These are phyloP conservation scores for Chrysopa pallens DNA, from an alignment of 1,140 invertebrate species.

Conservation along the genomic window DNA sequence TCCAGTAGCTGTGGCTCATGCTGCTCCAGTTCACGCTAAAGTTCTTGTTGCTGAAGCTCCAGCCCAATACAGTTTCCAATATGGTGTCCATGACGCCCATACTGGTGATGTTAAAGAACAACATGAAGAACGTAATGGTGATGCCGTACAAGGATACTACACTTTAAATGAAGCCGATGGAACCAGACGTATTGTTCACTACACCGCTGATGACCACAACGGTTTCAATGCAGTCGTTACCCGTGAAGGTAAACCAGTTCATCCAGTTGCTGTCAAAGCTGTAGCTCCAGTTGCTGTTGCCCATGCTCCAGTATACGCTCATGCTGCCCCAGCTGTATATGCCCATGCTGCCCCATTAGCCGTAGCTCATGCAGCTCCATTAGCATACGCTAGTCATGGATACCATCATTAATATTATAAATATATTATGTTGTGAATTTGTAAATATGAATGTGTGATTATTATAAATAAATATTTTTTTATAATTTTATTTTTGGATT, in stretches of 20 bases:
- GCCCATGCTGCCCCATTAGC: slow-evolving; percentile 6
- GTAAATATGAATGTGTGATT: slow-evolving; percentile 18
- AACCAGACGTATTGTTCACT: slow-evolving; percentile 33
- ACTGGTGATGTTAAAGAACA: slow-evolving; percentile 52
- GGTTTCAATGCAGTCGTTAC: slow-evolving; percentile 33
- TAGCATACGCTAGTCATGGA: slow-evolving; percentile 8
- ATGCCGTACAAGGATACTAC: slow-evolving; percentile 42
- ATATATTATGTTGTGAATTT: slow-evolving; percentile 22
- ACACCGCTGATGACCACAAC: slow-evolving; percentile 34
- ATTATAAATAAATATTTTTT: too few species aligned
- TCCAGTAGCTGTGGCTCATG: slow-evolving; percentile 1
- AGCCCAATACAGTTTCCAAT: slow-evolving; percentile 47
- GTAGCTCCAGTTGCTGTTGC: background rate
- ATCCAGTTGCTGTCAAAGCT: background rate
- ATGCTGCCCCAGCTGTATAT: slow-evolving; percentile 12
- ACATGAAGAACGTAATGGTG: slow-evolving; percentile 38
- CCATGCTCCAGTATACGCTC: slow-evolving; percentile 1
- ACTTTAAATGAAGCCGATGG: slow-evolving; percentile 33
- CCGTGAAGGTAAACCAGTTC: background rate
- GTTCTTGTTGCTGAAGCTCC: slow-evolving; percentile 5
- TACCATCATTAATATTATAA: slow-evolving; percentile 14
- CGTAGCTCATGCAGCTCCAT: slow-evolving; percentile 22
- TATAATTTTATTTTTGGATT: too few species aligned
- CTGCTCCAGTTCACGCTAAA: slow-evolving; percentile 1
- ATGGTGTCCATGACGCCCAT: slow-evolving; percentile 50